These are phyloP conservation scores for Eupithecia exiguata DNA, from an alignment of 2,888 invertebrate species.

Conservation along the genomic window DNA sequence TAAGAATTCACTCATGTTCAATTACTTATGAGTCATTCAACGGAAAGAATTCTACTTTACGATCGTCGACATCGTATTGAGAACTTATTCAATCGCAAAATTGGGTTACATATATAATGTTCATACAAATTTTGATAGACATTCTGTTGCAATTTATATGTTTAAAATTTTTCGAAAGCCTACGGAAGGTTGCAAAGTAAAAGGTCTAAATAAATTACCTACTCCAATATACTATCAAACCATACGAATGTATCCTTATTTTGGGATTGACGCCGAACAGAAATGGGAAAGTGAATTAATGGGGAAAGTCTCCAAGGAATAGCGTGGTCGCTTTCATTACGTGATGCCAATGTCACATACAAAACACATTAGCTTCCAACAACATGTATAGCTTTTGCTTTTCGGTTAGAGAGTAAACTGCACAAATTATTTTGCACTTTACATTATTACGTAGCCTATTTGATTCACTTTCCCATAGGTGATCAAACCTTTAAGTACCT, in stretches of 20 bases:
- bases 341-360: constrained; percentile 56
- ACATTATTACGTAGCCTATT: neutral
- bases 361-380: constrained; percentile 36
- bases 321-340: constrained; percentile 66
- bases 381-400: neutral
- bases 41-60: neutral
- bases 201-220: neutral
- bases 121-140: neutral
- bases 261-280: constrained; percentile 48
- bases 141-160: neutral
- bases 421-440: neutral
- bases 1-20: neutral
- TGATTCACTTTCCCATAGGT: neutral
- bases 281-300: constrained; percentile 78
- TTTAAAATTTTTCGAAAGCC: neutral
- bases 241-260: constrained; percentile 13
- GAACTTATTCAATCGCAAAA: neutral
- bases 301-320: constrained; percentile 79
- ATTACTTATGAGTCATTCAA: constrained; percentile 8
- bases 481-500: neutral
- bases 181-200: neutral
- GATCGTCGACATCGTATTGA: neutral
- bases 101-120: neutral
- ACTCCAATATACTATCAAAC: neutral
- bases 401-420: constrained; percentile 2